Percentiles rank a stretch among this genome's conserved stretches.
Evolutionary conservation across 2,888 invertebrate species (phyloP).

Genomic region (Caprella mutica): DNA sequence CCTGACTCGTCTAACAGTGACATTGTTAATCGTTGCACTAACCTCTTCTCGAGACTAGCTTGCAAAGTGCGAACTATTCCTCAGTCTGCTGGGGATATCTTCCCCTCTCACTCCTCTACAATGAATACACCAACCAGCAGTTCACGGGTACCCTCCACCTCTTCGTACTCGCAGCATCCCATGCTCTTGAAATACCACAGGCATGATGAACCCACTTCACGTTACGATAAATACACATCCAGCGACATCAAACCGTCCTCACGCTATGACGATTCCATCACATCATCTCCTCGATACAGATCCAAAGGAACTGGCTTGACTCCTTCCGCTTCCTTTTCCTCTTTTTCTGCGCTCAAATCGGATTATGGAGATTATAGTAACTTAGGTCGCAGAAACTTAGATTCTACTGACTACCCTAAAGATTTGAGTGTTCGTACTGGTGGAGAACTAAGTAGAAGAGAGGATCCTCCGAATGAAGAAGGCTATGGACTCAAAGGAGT

Average conservation of each 20-base stretch:
- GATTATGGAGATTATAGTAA: conserved; percentile 20
- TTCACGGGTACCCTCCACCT: not conserved
- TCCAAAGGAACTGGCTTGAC: conserved; percentile 11
- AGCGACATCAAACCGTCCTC: conserved; percentile 7
- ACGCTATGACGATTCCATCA: conserved; percentile 10
- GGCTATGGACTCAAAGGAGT: conserved; percentile 23
- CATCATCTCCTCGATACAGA: conserved; percentile 10
- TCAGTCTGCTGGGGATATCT: conserved; percentile 26
- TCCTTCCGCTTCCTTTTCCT: conserved; percentile 31
- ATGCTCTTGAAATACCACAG: conserved; percentile 30
- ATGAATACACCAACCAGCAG: conserved; percentile 14
- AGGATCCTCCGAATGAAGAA: conserved; percentile 9
- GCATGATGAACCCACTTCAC: conserved; percentile 23
- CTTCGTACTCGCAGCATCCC: conserved; percentile 18
- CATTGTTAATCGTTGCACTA: conserved; percentile 31
- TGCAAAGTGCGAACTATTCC: conserved; percentile 27
- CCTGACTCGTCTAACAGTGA: conserved; percentile 28
- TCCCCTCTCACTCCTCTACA: conserved; percentile 17
- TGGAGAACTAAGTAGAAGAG: not conserved
- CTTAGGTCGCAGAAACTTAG: not conserved
- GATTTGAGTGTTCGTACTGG: not conserved
- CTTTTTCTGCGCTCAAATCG: conserved; percentile 24
- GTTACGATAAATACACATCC: conserved; percentile 12
- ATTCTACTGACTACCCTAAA: not conserved
- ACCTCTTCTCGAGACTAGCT: conserved; percentile 28